Evolutionary conservation across 2,888 invertebrate genomes (phyloP), one percentile per base, ranked within the genome.

Genomic region (Macrosiphum euphorbiae): DNA sequence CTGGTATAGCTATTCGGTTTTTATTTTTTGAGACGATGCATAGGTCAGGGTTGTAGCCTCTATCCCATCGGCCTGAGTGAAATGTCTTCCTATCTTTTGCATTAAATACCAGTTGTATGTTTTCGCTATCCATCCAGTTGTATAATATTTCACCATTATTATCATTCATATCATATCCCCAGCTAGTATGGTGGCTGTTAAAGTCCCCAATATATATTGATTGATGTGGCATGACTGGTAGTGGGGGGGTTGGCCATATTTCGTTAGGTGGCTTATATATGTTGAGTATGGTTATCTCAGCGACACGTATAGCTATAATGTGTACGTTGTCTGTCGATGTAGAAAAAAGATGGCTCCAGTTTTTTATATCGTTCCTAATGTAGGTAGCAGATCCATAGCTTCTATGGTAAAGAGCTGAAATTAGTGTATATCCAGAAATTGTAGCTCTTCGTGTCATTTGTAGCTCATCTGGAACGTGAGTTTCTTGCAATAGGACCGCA

Each of bases 41-140:
- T 44, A 91, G 50, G 85, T 91, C 84, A 91, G 91, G 91, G 58
- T 85, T 91, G 86, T 78, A 78, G 20, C 55, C 84, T 7, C 24
- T 91, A 1, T 41, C n/a, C 91, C 91, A 91, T n/a, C 85, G 28
- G 4, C 85, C 91, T 85, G 91, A 91, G 20, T 35, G 55, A 52
- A 84, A 91, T 55, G 85, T 91, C 16, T 86, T 55, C 61, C 91
- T 91, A 55, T 91, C 91, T 67, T 91, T 91, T 52, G 91, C 84
- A 52, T 50, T 35, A 47, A 91, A 91, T 52, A 91, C 84, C 28
- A 87, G 87, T 87, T 87, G 87, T 7, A 50, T 87, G 87, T 87
- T 87, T 87, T 87, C 87, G 50, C 20, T 87, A 87, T 87, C 61
- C 61, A 61, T 61, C 61, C 61, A 61, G 28, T 61, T n/a, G 11